Base-by-base conservation (phyloP, 1,140 invertebrate species). In the Lethocerus indicus region DNA sequence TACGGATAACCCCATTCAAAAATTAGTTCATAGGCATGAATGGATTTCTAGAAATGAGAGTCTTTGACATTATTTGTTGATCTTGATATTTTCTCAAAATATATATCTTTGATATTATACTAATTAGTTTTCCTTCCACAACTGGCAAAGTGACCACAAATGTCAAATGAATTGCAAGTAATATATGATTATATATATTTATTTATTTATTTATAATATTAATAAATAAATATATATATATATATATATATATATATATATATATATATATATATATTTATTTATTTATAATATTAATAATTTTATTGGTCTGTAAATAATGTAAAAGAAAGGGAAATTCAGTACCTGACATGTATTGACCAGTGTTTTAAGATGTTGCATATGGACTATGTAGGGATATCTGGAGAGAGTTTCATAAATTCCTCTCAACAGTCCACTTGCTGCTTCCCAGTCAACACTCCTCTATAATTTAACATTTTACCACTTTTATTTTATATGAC, bases 371-470 rank as follows among this genome's bases (percentile, higher is more conserved):
- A 98, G 74, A 63, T 95, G 89, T 58, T 92, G 89, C 70, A 94
- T 83, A 63, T 98, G 91, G 54, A 94, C 89, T 40, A 98, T 90
- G 60, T 93, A 97, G 0, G 91, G 87, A 69, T 89, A 92, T 51
- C 82, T 80, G 32, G 80, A 75, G 57, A 98, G 76, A 0, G 93
- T 97, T 60, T 93, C 83, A 60, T 96, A 95, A 29, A 98, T 78
- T 47, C 94, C 94, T 71, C 89, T 89, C 1, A 98, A 67, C 24
- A 98, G 70, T 28, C 85, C 85, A 50, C 88, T 86, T 1, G 93
- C 91, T 3, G 94, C 91, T 60, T 89, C 83, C 94, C 94, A 98
- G 62, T 97, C 91, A 0, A 86, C 87, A 53, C 91, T 88, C 59
- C 88, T 76, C 80, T 88, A 63, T 25, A 71, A 60, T 36, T 47